These are phyloP conservation scores for Leuciscus waleckii DNA, from an alignment of 2,797 vertebrate species.

Conservation along the genomic window DNA sequence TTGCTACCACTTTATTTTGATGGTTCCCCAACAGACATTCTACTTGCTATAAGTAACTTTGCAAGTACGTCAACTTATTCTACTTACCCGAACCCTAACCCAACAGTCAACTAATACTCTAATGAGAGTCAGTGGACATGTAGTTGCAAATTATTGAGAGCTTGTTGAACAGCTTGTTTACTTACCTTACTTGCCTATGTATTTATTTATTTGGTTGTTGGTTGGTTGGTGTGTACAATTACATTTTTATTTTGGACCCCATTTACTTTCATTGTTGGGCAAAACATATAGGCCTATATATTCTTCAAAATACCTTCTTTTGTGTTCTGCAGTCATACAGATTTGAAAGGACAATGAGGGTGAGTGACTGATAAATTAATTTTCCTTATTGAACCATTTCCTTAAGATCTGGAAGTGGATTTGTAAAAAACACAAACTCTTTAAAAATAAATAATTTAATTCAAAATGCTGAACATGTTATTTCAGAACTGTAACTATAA, in stretches of 20 bases:
- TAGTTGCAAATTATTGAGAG: neutral
- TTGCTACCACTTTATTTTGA: neutral
- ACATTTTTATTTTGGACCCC: neutral
- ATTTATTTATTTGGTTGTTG: neutral
- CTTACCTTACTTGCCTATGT: no score
- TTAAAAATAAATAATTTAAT: constrained; percentile 39
- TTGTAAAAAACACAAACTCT: neutral
- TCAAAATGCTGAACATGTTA: constrained; percentile 15
- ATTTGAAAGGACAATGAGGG: neutral
- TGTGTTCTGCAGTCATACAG: neutral
- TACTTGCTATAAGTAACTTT: neutral
- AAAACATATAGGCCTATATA: neutral
- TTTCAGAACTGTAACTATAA: constrained; percentile 15
- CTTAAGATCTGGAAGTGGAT: neutral
- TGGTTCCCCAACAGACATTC: neutral
- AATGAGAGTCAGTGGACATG: neutral
- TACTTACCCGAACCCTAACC: neutral
- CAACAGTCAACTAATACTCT: neutral
- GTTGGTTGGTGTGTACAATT: neutral
- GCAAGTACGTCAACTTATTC: neutral
- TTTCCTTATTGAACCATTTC: neutral
- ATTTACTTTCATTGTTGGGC: neutral
- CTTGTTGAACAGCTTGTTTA: no score
- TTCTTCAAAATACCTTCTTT: neutral
- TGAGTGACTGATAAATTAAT: no score